Conservation (phyloP, 1,140 invertebrate species). For the Lordiphosa stackelbergi region DNA sequence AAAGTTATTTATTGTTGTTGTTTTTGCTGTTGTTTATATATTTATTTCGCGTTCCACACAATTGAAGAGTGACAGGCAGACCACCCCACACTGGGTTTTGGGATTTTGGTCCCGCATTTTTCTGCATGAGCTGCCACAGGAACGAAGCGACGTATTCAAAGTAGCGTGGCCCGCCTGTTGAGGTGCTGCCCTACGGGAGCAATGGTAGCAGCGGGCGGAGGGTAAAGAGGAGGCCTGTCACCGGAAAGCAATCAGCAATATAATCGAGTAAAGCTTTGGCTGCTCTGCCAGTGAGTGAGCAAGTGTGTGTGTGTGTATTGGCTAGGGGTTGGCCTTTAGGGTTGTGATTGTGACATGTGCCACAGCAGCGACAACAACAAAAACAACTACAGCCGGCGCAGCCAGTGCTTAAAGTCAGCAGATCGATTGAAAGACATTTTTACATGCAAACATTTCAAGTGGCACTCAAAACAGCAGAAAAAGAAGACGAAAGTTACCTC, state of each 20-base stretch:
- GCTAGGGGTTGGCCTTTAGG: slow-evolving; percentile 36
- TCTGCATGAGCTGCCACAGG: slow-evolving; percentile 52
- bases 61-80: slow-evolving; percentile 29
- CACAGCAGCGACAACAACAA: slow-evolving; percentile 2
- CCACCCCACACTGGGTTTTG: slow-evolving; percentile 16
- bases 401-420: slow-evolving; percentile 32
- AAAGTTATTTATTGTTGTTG: slow-evolving; percentile 1
- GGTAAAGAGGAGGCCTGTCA: slow-evolving; percentile 37
- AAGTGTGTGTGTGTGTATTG: slow-evolving; percentile 5
- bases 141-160: slow-evolving; percentile 48
- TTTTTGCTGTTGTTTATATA: slow-evolving; percentile 6
- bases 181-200: slow-evolving; percentile 32
- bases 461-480: not conserved
- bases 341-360: slow-evolving; percentile 51
- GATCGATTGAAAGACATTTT: slow-evolving; percentile 9
- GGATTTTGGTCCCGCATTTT: slow-evolving; percentile 56
- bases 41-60: slow-evolving; percentile 40
- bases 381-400: slow-evolving; percentile 3
- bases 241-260: slow-evolving; percentile 72
- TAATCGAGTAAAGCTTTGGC: slow-evolving; percentile 63
- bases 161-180: slow-evolving; percentile 40
- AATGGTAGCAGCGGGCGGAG: not conserved
- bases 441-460: not conserved
- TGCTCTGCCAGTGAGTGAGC: not conserved
- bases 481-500: not conserved